phyloP scores from a whole-genome alignment of 2,888 invertebrate species.

The Chrysolina oricalcia region DNA sequence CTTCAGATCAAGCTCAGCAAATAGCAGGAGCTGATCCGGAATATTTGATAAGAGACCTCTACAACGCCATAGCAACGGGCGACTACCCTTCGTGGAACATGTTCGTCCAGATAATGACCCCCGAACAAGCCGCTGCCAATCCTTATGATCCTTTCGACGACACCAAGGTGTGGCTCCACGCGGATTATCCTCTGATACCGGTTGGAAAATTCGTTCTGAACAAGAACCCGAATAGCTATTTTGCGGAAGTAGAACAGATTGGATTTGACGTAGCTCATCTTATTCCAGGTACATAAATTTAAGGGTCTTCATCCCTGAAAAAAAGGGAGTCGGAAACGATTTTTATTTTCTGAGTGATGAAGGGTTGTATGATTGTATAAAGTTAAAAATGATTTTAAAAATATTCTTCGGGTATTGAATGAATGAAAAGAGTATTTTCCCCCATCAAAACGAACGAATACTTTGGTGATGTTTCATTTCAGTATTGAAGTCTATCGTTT shows the following conservation, averaged over 20 bases:
- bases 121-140: constrained; percentile 85
- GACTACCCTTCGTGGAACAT: constrained; percentile 87
- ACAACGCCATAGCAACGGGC: constrained; percentile 87
- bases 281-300: constrained; percentile 75
- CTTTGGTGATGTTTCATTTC: too few species aligned
- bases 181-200: constrained; percentile 89
- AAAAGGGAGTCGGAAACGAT: too few species aligned
- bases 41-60: constrained; percentile 90
- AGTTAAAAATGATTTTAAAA: too few species aligned
- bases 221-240: constrained; percentile 93
- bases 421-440: too few species aligned
- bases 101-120: constrained; percentile 91
- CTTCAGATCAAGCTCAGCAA: constrained; percentile 79
- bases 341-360: too few species aligned
- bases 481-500: too few species aligned
- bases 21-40: constrained; percentile 88
- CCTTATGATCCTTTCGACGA: constrained; percentile 94
- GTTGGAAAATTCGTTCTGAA: constrained; percentile 91
- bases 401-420: too few species aligned
- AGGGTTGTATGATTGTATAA: too few species aligned
- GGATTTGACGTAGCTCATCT: constrained; percentile 93
- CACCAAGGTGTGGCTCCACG: constrained; percentile 94
- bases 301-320: too few species aligned
- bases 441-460: too few species aligned
- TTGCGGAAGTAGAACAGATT: constrained; percentile 93